A percentile compares a stretch with the other conserved stretches of the same genome.
phyloP scores from a whole-genome alignment of 2,113 vertebrate species.

The Echinops telfairi region DNA sequence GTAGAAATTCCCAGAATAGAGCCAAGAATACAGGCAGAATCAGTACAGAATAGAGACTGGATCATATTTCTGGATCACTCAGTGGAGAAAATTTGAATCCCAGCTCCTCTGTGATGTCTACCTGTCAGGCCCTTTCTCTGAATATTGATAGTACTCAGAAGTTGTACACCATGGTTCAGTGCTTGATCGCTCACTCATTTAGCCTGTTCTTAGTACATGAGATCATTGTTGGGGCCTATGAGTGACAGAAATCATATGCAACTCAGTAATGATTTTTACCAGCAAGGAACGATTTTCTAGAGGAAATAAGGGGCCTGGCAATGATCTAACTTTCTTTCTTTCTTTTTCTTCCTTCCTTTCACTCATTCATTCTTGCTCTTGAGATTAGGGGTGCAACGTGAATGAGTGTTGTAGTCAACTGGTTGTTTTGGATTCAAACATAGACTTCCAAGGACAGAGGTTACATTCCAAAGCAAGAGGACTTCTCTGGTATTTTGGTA shows the following conservation, averaged over 20 bases:
- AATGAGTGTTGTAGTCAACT: background rate
- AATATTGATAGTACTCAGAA: background rate
- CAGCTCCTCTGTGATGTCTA: background rate
- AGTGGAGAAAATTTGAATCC: background rate
- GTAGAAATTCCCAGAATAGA: background rate
- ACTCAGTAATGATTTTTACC: background rate
- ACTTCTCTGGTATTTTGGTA: background rate
- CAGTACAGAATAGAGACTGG: too few species aligned
- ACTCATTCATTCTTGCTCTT: background rate
- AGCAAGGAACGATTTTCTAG: background rate
- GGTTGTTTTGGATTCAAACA: background rate
- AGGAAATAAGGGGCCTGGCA: background rate
- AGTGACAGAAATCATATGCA: background rate
- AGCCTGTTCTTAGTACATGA: background rate
- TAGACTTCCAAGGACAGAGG: background rate
- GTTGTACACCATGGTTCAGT: background rate
- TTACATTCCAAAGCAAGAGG: background rate
- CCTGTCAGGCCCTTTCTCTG: background rate
- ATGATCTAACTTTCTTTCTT: background rate
- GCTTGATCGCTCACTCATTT: background rate
- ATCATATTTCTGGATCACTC: background rate
- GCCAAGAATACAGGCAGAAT: background rate
- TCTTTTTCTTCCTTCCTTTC: too few species aligned
- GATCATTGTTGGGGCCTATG: background rate
- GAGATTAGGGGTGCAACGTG: background rate